These are phyloP conservation scores for Notiomystis cincta DNA, from an alignment of 2,113 vertebrate species.

Conservation along the genomic window DNA sequence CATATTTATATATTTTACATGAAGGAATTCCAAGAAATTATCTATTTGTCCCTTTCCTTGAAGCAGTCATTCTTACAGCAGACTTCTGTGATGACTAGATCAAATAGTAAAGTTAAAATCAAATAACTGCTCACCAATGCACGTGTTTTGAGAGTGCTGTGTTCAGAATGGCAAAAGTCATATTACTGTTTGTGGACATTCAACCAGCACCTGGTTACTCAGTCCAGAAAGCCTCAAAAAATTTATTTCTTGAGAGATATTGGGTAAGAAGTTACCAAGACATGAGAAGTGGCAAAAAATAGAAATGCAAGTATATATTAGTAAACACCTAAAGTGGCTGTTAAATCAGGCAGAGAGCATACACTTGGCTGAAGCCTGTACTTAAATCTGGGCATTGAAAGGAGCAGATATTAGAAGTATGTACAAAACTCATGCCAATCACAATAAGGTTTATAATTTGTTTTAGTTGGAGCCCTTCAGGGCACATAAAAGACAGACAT, in stretches of 20 bases:
- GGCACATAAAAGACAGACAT: not conserved
- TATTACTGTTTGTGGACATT: not conserved
- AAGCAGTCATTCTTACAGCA: not conserved
- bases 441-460: not conserved
- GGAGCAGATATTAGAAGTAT: not conserved
- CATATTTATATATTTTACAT: not conserved
- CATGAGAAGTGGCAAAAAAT: not conserved
- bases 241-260: not conserved
- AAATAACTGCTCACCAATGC: not conserved
- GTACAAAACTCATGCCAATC: not conserved
- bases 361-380: not conserved
- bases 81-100: not conserved
- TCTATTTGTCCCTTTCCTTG: not conserved
- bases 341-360: not conserved
- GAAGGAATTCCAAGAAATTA: not conserved
- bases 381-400: not conserved
- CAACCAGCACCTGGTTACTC: not conserved
- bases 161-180: not conserved
- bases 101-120: not conserved
- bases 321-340: not conserved
- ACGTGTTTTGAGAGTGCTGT: not conserved
- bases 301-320: not conserved
- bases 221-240: not conserved
- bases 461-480: not conserved
- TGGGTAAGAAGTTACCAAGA: not conserved